These are phyloP conservation scores for Philereme vetulata DNA, from an alignment of 2,888 invertebrate genomes.

Conservation along the genomic window DNA sequence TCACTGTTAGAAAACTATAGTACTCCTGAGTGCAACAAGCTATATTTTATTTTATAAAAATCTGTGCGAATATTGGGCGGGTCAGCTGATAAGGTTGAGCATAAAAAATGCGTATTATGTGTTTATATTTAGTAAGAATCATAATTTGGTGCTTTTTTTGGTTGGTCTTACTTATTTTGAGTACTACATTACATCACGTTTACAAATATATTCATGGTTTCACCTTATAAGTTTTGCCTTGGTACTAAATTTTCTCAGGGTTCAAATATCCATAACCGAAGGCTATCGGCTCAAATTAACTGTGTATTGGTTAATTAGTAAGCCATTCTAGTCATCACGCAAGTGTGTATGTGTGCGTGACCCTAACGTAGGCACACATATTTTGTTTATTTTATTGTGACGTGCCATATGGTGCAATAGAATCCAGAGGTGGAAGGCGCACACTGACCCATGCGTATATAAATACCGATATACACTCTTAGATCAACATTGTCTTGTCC, in stretches of 20 bases:
- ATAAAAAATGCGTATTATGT: no score
- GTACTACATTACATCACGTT: not conserved
- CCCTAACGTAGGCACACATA: slow-evolving; percentile 56
- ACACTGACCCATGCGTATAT: slow-evolving; percentile 69
- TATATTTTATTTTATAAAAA: no score
- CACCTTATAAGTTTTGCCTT: slow-evolving; percentile 5
- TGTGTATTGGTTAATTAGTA: slow-evolving; percentile 29
- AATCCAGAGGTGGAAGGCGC: slow-evolving; percentile 73
- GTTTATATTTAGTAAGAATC: no score
- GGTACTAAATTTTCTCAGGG: slow-evolving; percentile 6
- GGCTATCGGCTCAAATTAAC: slow-evolving; percentile 19
- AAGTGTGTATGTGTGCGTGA: slow-evolving; percentile 50
- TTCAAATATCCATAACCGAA: slow-evolving; percentile 14
- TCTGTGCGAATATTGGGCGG: no score
- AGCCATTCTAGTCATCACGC: slow-evolving; percentile 54
- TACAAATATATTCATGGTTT: not conserved
- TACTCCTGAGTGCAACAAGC: no score
- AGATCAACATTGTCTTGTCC: slow-evolving; percentile 78
- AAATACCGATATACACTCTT: slow-evolving; percentile 75
- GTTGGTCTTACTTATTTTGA: no score
- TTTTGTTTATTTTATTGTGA: slow-evolving; percentile 72
- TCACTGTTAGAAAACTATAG: no score
- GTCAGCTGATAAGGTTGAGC: no score
- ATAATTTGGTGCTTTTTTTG: no score
- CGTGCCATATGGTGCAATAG: slow-evolving; percentile 73